A percentile compares a stretch with the other conserved stretches of the same genome.
These are phyloP conservation scores for Synergus laeviventris DNA, from an alignment of 2,888 invertebrate genomes.

Conservation along the genomic window DNA sequence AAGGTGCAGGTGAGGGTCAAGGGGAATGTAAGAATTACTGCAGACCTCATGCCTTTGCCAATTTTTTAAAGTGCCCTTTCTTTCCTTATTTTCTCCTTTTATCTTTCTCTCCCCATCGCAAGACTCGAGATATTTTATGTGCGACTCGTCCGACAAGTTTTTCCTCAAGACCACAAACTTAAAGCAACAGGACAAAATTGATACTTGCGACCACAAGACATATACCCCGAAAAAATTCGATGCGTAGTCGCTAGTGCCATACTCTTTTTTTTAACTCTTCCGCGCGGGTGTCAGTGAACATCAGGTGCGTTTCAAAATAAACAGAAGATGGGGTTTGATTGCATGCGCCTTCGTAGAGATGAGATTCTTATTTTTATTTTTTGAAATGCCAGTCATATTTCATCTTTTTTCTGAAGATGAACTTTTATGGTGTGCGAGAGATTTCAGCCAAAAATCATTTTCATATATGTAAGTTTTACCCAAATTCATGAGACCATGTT, in stretches of 20 bases:
- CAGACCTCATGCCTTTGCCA: conserved; percentile 6
- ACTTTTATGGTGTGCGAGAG: too few species aligned
- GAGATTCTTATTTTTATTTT: neutral
- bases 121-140: conserved; percentile 12
- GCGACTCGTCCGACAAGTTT: conserved; percentile 19
- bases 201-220: conserved; percentile 33
- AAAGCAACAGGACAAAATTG: conserved; percentile 14
- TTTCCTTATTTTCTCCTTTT: neutral
- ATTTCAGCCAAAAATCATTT: too few species aligned
- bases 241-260: neutral
- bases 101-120: neutral
- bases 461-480: too few species aligned
- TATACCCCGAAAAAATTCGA: conserved; percentile 20
- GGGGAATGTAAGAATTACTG: conserved; percentile 20
- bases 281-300: neutral
- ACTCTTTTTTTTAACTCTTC: conserved; percentile 5
- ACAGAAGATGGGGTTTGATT: conserved; percentile 9
- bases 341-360: neutral
- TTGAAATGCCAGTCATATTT: neutral
- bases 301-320: neutral
- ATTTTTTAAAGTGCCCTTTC: conserved; percentile 15
- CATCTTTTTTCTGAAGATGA: neutral
- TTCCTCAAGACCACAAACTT: conserved; percentile 28
- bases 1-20: neutral
- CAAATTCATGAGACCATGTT: neutral